Conservation (phyloP, 2,888 invertebrate species). For the Caenorhabditis zanzibari region DNA sequence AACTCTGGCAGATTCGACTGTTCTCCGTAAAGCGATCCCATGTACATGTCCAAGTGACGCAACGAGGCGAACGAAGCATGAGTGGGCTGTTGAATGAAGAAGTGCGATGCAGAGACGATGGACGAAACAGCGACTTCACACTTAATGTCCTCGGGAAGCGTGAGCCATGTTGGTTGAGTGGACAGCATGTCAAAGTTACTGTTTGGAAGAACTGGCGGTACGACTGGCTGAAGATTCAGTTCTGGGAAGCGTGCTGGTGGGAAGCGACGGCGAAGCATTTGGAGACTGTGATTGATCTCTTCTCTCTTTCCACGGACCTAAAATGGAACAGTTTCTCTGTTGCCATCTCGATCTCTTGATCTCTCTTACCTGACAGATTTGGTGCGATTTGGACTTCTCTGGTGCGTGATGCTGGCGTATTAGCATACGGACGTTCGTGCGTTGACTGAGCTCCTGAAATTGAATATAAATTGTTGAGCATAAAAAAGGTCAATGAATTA, state of each 20-base stretch:
- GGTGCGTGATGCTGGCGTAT: constrained; percentile 81
- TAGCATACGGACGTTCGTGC: constrained; percentile 82
- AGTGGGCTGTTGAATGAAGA: constrained; percentile 96
- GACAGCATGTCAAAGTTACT: constrained; percentile 71
- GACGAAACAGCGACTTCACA: constrained; percentile 94
- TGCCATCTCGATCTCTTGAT: constrained; percentile 5
- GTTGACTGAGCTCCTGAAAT: constrained; percentile 79
- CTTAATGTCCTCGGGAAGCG: constrained; percentile 93
- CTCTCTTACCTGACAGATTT: constrained; percentile 81
- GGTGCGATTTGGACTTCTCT: constrained; percentile 80
- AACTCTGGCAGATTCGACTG: constrained; percentile 89
- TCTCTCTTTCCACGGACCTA: constrained; percentile 81
- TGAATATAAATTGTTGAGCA: neutral
- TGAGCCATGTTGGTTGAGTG: constrained; percentile 86
- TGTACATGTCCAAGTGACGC: constrained; percentile 84
- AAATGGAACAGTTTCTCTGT: constrained; percentile 11
- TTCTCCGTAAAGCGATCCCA: constrained; percentile 90
- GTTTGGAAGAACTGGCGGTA: constrained; percentile 79
- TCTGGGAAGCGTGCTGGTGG: constrained; percentile 83
- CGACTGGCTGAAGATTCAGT: constrained; percentile 82
- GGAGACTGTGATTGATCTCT: constrained; percentile 82
- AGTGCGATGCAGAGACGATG: constrained; percentile 91
- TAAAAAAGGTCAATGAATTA: neutral
- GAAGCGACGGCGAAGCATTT: constrained; percentile 82
- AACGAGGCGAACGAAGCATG: constrained; percentile 93